A percentile compares a stretch with the other conserved stretches of the same genome.
Evolutionary conservation across 2,113 vertebrate genomes (phyloP).

Genomic region (Rhadina sibilatrix): DNA sequence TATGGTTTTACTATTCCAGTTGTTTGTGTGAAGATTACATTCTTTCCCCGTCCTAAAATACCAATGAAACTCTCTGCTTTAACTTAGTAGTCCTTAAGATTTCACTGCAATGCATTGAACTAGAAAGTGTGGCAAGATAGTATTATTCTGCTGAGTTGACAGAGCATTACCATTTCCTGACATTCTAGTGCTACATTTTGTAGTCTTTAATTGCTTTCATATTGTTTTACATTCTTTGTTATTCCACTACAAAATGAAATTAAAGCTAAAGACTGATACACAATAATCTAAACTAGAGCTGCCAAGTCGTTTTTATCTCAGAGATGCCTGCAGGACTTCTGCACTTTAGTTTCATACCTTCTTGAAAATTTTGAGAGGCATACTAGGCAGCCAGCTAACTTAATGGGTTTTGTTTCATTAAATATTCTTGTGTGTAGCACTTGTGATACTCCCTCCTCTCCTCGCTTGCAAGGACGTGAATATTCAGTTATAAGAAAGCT

Average conservation of each 20-base stretch:
- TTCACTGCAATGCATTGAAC: not conserved
- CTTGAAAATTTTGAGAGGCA: not conserved
- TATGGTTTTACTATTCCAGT: not conserved
- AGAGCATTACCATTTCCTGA: not conserved
- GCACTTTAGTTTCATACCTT: not conserved
- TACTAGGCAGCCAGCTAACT: not conserved
- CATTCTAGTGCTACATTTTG: not conserved
- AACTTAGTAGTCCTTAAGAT: not conserved
- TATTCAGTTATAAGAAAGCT: not conserved
- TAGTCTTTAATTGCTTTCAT: not conserved
- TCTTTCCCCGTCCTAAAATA: not conserved
- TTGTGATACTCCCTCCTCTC: not conserved
- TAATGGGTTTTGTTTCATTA: not conserved
- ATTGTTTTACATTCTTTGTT: not conserved
- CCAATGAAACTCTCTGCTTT: not conserved
- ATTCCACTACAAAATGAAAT: conserved; percentile 8
- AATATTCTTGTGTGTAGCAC: not conserved
- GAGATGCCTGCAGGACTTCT: not conserved
- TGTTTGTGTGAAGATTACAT: not conserved
- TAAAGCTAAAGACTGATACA: not conserved
- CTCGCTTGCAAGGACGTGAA: not conserved
- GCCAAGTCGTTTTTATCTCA: not conserved
- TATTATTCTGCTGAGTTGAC: not conserved
- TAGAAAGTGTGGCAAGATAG: not conserved
- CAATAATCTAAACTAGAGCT: not conserved